phyloP scores from a whole-genome alignment of 2,888 invertebrate genomes.

The Myathropa florea region DNA sequence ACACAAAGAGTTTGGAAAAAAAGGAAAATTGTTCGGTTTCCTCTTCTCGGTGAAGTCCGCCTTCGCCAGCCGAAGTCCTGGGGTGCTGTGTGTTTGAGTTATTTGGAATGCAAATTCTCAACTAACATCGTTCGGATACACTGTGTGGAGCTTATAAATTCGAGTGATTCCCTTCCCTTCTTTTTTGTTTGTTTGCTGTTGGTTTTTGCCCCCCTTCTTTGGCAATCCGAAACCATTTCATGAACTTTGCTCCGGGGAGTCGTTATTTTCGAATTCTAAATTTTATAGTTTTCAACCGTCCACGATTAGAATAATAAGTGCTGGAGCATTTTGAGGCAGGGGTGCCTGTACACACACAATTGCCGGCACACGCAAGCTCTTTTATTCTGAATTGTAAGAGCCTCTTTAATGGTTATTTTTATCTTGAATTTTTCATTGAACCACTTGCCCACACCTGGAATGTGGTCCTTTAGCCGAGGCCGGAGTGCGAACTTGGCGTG shows the following conservation, averaged over 20 bases:
- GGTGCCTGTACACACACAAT: background rate
- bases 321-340: slow-evolving; percentile 31
- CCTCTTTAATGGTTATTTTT: background rate
- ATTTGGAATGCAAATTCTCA: slow-evolving; percentile 64
- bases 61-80: background rate
- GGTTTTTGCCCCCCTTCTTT: background rate
- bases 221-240: slow-evolving; percentile 36
- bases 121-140: slow-evolving; percentile 25
- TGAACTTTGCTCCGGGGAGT: slow-evolving; percentile 63
- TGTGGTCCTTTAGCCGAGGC: background rate
- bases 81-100: slow-evolving; percentile 48
- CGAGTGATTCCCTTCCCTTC: slow-evolving; percentile 12
- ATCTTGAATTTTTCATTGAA: background rate
- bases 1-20: slow-evolving; percentile 26
- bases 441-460: background rate
- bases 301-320: slow-evolving; percentile 68
- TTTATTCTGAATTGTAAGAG: background rate
- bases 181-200: background rate
- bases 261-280: slow-evolving; percentile 65
- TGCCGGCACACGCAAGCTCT: slow-evolving; percentile 9
- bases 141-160: slow-evolving; percentile 43
- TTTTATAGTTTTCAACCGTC: slow-evolving; percentile 63
- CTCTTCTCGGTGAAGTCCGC: slow-evolving; percentile 11
- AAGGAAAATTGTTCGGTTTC: slow-evolving; percentile 45
- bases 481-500: background rate